phyloP scores from a whole-genome alignment of 2,888 invertebrate species.

The Loripinus fragilis region DNA sequence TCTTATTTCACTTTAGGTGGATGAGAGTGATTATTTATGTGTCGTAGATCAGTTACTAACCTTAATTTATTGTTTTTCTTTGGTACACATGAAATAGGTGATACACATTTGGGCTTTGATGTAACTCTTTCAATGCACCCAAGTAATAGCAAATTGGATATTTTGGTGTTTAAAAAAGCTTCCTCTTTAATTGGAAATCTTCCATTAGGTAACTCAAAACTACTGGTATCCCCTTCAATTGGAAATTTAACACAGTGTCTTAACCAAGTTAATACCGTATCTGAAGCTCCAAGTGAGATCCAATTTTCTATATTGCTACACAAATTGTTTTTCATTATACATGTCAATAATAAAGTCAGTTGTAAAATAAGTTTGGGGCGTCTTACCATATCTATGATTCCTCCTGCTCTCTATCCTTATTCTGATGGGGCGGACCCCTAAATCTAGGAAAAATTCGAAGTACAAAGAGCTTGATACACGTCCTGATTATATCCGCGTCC shows the following conservation, averaged over 20 bases:
- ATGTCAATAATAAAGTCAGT: neutral
- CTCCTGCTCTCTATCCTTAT: too few species aligned
- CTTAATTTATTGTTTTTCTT: constrained; percentile 26
- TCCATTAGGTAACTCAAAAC: constrained; percentile 7
- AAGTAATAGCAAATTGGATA: neutral
- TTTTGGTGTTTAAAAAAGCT: constrained; percentile 18
- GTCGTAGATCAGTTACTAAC: constrained; percentile 24
- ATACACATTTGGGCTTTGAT: neutral
- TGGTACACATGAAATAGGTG: constrained; percentile 33
- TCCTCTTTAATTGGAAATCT: constrained; percentile 10
- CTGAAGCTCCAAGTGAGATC: neutral
- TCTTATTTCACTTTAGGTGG: constrained; percentile 21
- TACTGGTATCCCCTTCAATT: too few species aligned
- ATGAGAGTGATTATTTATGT: constrained; percentile 1
- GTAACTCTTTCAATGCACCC: constrained; percentile 9
- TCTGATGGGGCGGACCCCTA: neutral
- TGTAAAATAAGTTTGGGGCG: neutral
- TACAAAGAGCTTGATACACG: neutral
- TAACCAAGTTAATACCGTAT: constrained; percentile 12
- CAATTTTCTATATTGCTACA: neutral
- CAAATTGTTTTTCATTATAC: constrained; percentile 9
- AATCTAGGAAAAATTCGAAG: neutral
- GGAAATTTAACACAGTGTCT: constrained; percentile 14
- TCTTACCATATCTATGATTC: neutral
- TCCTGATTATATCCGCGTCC: neutral